Conservation (phyloP, 2,797 vertebrate genomes). For the Protonibea diacanthus region DNA sequence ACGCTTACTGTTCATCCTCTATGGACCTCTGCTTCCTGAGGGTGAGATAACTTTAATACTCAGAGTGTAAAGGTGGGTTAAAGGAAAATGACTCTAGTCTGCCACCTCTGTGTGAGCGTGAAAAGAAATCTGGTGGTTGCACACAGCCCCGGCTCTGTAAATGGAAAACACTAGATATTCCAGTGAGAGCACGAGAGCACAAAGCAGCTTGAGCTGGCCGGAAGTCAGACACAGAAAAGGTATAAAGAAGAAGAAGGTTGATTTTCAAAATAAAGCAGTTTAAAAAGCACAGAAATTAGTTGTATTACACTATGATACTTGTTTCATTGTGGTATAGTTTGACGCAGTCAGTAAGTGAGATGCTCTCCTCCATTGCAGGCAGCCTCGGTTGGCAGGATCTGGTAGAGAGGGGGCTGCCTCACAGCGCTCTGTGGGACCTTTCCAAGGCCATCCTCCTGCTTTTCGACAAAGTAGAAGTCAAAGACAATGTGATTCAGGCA, state of each 20-base stretch:
- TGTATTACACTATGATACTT: background rate
- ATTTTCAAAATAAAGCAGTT: no score
- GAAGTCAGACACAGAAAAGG: no score
- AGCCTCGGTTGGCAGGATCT: constrained; percentile 89
- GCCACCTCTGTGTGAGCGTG: no score
- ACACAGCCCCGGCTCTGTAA: no score
- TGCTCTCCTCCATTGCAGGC: constrained; percentile 77
- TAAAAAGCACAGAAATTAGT: background rate
- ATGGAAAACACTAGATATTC: no score
- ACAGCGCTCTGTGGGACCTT: constrained; percentile 85
- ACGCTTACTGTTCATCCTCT: constrained; percentile 91
- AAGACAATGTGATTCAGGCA: constrained; percentile 87
- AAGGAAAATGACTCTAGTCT: no score
- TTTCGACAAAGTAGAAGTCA: constrained; percentile 75
- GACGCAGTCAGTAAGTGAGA: background rate
- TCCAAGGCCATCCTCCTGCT: constrained; percentile 89
- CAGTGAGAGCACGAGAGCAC: no score
- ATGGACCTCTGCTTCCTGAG: constrained; percentile 88
- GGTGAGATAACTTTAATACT: constrained; percentile 72
- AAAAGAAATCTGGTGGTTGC: no score
- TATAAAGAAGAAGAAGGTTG: no score
- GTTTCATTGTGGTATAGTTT: background rate
- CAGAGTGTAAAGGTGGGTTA: background rate
- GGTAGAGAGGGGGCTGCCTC: constrained; percentile 85
- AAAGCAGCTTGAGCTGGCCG: no score